A percentile compares a stretch with the other conserved stretches of the same genome.
Evolutionary conservation across 2,113 vertebrate genomes (phyloP).

Genomic region (Osmerus mordax): DNA sequence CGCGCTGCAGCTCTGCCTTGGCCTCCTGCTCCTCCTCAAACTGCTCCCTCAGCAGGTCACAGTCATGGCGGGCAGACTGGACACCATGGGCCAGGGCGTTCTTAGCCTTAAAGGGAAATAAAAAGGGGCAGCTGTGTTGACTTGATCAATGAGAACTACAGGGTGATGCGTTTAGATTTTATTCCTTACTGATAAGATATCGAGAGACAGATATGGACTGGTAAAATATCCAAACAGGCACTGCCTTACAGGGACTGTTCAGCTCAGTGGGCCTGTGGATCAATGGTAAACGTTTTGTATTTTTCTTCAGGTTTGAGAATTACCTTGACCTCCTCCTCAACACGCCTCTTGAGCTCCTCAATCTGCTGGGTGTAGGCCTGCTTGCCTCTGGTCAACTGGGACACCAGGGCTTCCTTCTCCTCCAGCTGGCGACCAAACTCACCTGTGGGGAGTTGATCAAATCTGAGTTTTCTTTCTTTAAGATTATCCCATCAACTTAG

Average conservation of each 20-base stretch:
- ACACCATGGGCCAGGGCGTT: constrained; percentile 65
- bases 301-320: background rate
- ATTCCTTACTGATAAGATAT: too few species aligned
- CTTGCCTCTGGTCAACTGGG: constrained; percentile 53
- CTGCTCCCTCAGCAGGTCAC: constrained; percentile 69
- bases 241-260: too few species aligned
- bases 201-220: too few species aligned
- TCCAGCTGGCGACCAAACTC: constrained; percentile 68
- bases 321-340: constrained; percentile 65
- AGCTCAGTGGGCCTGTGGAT: background rate
- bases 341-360: constrained; percentile 53
- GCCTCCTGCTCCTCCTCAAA: constrained; percentile 70
- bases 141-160: background rate
- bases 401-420: constrained; percentile 71
- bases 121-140: too few species aligned
- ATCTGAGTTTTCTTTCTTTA: background rate
- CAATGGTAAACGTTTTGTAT: background rate
- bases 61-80: constrained; percentile 70
- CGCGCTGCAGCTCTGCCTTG: constrained; percentile 70
- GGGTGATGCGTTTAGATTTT: too few species aligned
- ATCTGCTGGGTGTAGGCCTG: constrained; percentile 37
- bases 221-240: too few species aligned
- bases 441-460: constrained; percentile 30
- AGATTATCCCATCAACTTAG: constrained; percentile 1
- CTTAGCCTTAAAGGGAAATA: constrained; percentile 59